Conservation (phyloP, 2,797 vertebrate genomes). For the Xenopus petersii region DNA sequence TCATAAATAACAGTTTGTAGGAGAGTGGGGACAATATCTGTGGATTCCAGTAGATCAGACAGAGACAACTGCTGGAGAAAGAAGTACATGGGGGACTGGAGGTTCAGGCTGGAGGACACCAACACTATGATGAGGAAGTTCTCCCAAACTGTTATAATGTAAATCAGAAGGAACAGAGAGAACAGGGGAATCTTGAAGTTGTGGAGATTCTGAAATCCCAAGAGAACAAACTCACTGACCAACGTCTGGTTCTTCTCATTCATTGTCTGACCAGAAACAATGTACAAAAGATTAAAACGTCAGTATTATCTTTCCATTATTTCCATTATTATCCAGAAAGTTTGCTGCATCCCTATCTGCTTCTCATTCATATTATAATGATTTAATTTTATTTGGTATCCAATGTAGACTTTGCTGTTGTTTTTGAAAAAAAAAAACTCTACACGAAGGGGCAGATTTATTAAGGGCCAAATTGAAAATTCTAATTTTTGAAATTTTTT, state of each 20-base stretch:
- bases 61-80: constrained; percentile 11
- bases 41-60: constrained; percentile 20
- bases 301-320: too few species aligned
- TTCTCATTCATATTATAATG: too few species aligned
- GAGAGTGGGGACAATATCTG: constrained; percentile 29
- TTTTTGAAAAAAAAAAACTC: too few species aligned
- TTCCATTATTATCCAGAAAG: too few species aligned
- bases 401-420: too few species aligned
- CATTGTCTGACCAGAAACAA: too few species aligned
- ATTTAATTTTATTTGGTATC: too few species aligned
- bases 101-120: not conserved
- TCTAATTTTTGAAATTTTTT: too few species aligned
- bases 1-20: constrained; percentile 1
- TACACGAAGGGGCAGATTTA: too few species aligned
- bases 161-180: not conserved
- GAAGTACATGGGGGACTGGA: constrained; percentile 1
- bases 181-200: not conserved
- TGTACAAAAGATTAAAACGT: too few species aligned
- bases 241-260: not conserved
- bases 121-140: constrained; percentile 5
- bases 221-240: not conserved
- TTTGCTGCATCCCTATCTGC: too few species aligned
- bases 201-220: not conserved
- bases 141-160: not conserved
- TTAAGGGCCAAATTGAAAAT: too few species aligned